These are phyloP conservation scores for Dynastes hyllus DNA, from an alignment of 2,888 invertebrate genomes.

Conservation along the genomic window DNA sequence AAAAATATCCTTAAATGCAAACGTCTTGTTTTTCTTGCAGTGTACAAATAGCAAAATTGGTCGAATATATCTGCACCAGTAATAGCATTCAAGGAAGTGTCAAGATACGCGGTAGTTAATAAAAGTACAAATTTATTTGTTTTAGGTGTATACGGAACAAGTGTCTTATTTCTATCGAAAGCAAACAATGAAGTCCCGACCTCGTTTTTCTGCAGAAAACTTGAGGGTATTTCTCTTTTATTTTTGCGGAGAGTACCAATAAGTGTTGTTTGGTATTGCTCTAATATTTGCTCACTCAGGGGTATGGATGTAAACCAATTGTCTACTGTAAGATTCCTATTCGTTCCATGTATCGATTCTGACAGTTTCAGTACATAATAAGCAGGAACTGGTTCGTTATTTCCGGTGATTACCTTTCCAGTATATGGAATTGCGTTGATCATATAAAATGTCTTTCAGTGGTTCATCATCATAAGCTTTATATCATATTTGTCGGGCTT, in stretches of 20 bases:
- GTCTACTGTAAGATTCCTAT: slow-evolving; percentile 55
- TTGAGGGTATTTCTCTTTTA: slow-evolving; percentile 45
- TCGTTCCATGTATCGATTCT: slow-evolving; percentile 58
- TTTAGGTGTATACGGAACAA: slow-evolving; percentile 42
- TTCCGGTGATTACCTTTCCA: slow-evolving; percentile 55
- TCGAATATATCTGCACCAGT: slow-evolving; percentile 32
- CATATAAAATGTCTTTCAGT: slow-evolving; percentile 64
- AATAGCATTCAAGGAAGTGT: slow-evolving; percentile 34
- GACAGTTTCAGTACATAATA: slow-evolving; percentile 57
- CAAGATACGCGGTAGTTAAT: slow-evolving; percentile 33
- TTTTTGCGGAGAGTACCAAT: slow-evolving; percentile 52
- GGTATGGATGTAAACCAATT: slow-evolving; percentile 57
- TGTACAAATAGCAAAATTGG: no score
- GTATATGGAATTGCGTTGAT: slow-evolving; percentile 63
- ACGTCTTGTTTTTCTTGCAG: slow-evolving; percentile 35
- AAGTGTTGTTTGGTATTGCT: slow-evolving; percentile 45
- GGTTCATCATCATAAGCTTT: slow-evolving; percentile 64
- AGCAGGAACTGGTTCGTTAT: slow-evolving; percentile 55
- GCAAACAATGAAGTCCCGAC: slow-evolving; percentile 29
- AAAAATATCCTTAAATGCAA: slow-evolving; percentile 35
- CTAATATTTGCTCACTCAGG: slow-evolving; percentile 53
- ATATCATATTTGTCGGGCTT: slow-evolving; percentile 61
- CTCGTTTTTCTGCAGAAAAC: no score
- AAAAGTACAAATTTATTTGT: slow-evolving; percentile 46
- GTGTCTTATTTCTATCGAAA: slow-evolving; percentile 49